phyloP scores from a whole-genome alignment of 2,797 vertebrate species.

The Phataginus tetradactyla region DNA sequence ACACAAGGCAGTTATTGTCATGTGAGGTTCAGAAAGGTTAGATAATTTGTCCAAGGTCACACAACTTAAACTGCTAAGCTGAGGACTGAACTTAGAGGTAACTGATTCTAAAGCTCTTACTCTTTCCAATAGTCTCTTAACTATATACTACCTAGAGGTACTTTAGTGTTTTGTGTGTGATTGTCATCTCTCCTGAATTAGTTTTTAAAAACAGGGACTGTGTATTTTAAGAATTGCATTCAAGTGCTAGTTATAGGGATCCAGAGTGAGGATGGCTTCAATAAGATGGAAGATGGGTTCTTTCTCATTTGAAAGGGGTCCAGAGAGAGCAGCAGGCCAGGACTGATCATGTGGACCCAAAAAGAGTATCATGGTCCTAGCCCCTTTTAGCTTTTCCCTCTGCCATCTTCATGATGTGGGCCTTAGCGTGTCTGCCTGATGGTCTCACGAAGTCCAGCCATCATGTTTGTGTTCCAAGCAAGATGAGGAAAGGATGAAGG shows the following conservation, averaged over 20 bases:
- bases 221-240: constrained; percentile 25
- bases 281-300: background rate
- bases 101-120: background rate
- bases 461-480: background rate
- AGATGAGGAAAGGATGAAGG: background rate
- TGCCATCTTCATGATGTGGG: background rate
- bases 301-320: background rate
- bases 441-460: background rate
- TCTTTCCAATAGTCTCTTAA: background rate
- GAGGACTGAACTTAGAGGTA: background rate
- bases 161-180: background rate
- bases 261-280: background rate
- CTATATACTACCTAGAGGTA: background rate
- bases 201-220: background rate
- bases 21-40: background rate
- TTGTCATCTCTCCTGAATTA: background rate
- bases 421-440: background rate
- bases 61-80: background rate
- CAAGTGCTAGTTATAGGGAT: background rate
- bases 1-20: background rate
- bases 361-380: background rate
- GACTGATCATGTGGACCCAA: no score
- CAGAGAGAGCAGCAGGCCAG: background rate
- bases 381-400: background rate
- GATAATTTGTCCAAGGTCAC: background rate